A percentile compares a stretch with the other conserved stretches of the same genome.
Evolutionary conservation across 1,140 invertebrate species (phyloP).

Genomic region (Halictus rubicundus): DNA sequence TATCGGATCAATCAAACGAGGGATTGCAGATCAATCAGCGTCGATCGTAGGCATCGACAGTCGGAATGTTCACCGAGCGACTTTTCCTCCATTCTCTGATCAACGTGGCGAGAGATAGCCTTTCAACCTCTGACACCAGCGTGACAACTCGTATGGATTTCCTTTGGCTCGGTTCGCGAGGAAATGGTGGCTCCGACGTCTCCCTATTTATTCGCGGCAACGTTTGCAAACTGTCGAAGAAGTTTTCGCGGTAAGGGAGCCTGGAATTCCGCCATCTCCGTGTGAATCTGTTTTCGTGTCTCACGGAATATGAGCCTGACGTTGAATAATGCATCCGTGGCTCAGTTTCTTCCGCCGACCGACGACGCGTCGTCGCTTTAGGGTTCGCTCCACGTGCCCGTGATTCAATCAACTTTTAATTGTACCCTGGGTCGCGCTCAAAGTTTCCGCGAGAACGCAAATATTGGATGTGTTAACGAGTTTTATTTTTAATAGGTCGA

Average conservation of each 20-base stretch:
- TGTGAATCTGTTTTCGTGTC: slow-evolving; percentile 32
- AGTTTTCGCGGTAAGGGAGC: slow-evolving; percentile 1
- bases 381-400: neutral
- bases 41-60: neutral
- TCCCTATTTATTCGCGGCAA: slow-evolving; percentile 28
- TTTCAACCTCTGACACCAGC: slow-evolving; percentile 35
- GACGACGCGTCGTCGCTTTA: neutral
- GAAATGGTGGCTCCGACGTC: slow-evolving; percentile 32
- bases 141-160: slow-evolving; percentile 22
- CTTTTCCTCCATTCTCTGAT: slow-evolving; percentile 50
- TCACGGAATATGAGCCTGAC: slow-evolving; percentile 31
- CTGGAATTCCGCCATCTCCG: neutral
- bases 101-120: slow-evolving; percentile 42
- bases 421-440: too few species aligned
- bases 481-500: too few species aligned
- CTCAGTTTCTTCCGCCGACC: neutral
- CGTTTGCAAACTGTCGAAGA: slow-evolving; percentile 31
- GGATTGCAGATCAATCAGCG: neutral
- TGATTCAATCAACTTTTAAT: slow-evolving; percentile 25
- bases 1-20: neutral
- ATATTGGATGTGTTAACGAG: too few species aligned
- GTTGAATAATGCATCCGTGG: slow-evolving; percentile 40
- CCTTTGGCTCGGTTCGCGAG: slow-evolving; percentile 14
- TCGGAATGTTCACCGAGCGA: neutral
- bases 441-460: too few species aligned